Base-by-base conservation (phyloP, 1,140 invertebrate species). In the Meteorus sp. region DNA sequence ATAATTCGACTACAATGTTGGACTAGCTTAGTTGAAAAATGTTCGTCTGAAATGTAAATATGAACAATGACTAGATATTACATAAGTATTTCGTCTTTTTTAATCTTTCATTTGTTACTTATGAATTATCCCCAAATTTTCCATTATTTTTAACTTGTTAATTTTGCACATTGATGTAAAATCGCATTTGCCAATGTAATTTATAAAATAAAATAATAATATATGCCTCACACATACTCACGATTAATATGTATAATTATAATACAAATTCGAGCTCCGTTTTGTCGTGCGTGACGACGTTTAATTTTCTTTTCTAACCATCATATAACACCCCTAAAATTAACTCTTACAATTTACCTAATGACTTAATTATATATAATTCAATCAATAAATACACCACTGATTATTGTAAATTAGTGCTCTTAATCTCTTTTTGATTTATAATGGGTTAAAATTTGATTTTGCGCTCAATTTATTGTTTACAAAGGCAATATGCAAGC, bases 381-480 rank as follows among this genome's bases (percentile, higher is more conserved):
- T 48, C 17, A 48, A 27, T 29, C 23, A 48, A 13, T 59, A 51
- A 39, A 52, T 37, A 54, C 54, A 54, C 35, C 29, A 35, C 35
- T 60, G 20, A 52, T 56, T 51, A 48, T 27, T 51, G 35, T 45
- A 27, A 54, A 52, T 60, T 44, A 37, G 19, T 43, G 58, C 25
- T 62, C 15, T 52, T 50, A 17, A 23, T 39, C 19, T 33, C 37
- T 47, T 22, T 44, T 44, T 68, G 53, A 69, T 66, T 70, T 71
- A 72, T 31, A 50, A n/a, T n/a, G n/a, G n/a, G 65, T 57, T 60
- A 66, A 67, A 70, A 68, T 80, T 80, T 80, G 78, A 80, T 80
- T 75, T 76, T 76, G 71, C 68, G 78, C 78, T 80, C 78, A 75
- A 74, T 66, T 73, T 56, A 61, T 74, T 70, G 65, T 74, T 70